phyloP scores from a whole-genome alignment of 2,113 vertebrate genomes.

The Acrocephalus kingi region DNA sequence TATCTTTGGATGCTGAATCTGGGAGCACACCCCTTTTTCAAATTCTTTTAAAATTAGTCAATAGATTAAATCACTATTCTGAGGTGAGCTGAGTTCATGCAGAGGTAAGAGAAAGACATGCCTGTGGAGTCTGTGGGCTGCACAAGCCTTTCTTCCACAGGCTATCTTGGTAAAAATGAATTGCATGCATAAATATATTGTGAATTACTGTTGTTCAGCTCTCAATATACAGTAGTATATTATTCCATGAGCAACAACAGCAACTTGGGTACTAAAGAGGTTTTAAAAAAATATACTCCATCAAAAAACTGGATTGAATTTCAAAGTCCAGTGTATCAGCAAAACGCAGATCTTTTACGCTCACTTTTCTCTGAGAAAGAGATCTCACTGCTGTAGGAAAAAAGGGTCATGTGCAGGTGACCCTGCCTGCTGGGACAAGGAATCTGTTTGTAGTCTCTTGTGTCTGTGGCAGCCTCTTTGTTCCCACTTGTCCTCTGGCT shows the following conservation, averaged over 20 bases:
- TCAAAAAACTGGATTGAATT: neutral
- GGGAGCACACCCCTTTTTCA: neutral
- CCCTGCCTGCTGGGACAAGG: neutral
- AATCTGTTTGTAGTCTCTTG: neutral
- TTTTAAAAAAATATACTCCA: neutral
- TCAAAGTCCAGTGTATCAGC: neutral
- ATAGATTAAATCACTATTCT: neutral
- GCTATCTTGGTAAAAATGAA: neutral
- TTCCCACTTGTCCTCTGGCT: neutral
- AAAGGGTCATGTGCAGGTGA: neutral
- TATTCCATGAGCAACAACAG: neutral
- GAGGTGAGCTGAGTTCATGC: neutral
- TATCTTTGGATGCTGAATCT: neutral
- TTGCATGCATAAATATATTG: neutral
- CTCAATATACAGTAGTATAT: neutral
- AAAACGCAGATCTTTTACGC: neutral
- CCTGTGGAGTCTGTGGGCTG: neutral
- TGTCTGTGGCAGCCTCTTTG: neutral
- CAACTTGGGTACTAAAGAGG: neutral
- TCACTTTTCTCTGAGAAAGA: neutral
- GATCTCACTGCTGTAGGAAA: neutral
- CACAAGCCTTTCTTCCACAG: neutral
- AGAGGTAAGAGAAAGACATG: neutral
- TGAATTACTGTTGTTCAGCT: neutral
- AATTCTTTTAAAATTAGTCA: neutral